Percentiles rank a stretch among this genome's conserved stretches.
Conservation (phyloP, 1,140 invertebrate genomes). For the Spodoptera frugiperda region DNA sequence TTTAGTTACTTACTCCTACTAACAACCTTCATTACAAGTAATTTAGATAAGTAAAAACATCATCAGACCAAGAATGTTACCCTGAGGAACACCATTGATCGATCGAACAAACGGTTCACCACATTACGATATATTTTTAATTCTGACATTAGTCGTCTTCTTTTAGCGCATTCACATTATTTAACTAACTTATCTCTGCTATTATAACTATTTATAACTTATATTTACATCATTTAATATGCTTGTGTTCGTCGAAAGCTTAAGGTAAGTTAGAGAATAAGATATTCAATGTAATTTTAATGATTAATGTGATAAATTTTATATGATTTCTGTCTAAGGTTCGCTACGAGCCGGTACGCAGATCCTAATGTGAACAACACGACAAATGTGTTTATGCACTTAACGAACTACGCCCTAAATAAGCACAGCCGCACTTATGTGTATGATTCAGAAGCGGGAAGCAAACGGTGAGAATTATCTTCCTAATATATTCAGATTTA, state of each 20-base stretch:
- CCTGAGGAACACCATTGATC: background rate
- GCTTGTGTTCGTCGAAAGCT: background rate
- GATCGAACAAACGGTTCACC: too few species aligned
- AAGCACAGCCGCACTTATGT: slow-evolving; percentile 94
- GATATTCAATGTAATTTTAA: background rate
- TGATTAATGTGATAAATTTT: background rate
- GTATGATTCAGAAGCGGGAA: slow-evolving; percentile 91
- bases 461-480: slow-evolving; percentile 89
- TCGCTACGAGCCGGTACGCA: slow-evolving; percentile 94
- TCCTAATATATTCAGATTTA: background rate
- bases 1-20: too few species aligned
- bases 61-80: background rate
- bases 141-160: background rate
- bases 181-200: too few species aligned
- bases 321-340: slow-evolving; percentile 84
- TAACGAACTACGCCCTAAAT: slow-evolving; percentile 99
- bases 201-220: too few species aligned
- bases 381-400: slow-evolving; percentile 96
- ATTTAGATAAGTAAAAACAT: background rate
- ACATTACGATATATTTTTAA: background rate
- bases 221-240: too few species aligned
- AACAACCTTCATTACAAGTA: too few species aligned
- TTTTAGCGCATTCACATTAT: background rate
- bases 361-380: slow-evolving; percentile 93
- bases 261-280: background rate